Evolutionary conservation across 1,140 invertebrate genomes (phyloP).

Genomic region (Acromyrmex echinatior): DNA sequence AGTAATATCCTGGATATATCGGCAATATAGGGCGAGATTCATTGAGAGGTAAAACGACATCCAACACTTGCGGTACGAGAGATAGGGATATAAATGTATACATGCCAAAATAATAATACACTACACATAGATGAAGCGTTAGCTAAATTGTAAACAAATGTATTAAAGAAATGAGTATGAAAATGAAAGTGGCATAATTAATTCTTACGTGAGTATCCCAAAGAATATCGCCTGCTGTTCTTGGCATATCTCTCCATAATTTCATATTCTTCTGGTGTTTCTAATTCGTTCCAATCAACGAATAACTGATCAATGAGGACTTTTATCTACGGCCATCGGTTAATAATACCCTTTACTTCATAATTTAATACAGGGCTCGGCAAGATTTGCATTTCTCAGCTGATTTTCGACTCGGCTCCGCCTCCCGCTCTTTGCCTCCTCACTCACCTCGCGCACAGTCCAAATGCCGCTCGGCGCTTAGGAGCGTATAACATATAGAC

Average conservation of each 20-base stretch:
- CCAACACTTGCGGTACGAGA: constrained; percentile 35
- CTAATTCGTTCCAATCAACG: constrained; percentile 34
- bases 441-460: no score
- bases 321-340: constrained; percentile 33
- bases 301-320: constrained; percentile 33
- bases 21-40: constrained; percentile 29
- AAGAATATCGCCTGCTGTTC: constrained; percentile 26
- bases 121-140: neutral
- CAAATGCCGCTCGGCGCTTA: no score
- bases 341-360: neutral
- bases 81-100: neutral
- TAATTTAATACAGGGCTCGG: no score
- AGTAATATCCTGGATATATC: constrained; percentile 40
- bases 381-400: no score
- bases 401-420: no score
- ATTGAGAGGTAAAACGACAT: constrained; percentile 53
- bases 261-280: constrained; percentile 41
- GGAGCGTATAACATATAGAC: no score
- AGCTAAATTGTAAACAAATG: neutral
- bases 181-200: neutral
- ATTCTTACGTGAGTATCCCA: constrained; percentile 43
- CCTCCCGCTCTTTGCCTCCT: no score
- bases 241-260: constrained; percentile 45
- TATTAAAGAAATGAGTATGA: neutral
- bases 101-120: constrained; percentile 5